These are phyloP conservation scores for Cynodonichthys magdalenae DNA, from an alignment of 2,797 vertebrate genomes.

Conservation along the genomic window DNA sequence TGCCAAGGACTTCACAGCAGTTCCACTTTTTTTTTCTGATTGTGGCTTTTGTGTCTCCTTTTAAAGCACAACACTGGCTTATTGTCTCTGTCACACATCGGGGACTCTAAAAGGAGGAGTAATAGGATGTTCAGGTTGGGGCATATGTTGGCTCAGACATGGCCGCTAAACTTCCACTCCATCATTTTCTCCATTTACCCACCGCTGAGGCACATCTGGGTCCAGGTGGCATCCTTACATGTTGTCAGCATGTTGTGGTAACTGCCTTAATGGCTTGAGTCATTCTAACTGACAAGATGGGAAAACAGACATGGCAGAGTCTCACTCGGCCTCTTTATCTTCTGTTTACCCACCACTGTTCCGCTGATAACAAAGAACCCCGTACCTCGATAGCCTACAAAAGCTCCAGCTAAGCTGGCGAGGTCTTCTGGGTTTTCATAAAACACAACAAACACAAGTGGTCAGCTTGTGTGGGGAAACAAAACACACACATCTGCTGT, in stretches of 20 bases:
- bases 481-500: neutral
- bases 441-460: slow-evolving; percentile 11
- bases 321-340: slow-evolving; percentile 73
- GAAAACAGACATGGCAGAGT: slow-evolving; percentile 76
- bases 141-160: slow-evolving; percentile 65
- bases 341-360: slow-evolving; percentile 71
- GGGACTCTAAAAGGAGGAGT: slow-evolving; percentile 58
- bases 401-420: slow-evolving; percentile 12
- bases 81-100: slow-evolving; percentile 60
- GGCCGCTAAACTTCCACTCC: slow-evolving; percentile 66
- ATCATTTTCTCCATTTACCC: slow-evolving; percentile 68
- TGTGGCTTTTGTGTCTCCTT: slow-evolving; percentile 60
- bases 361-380: slow-evolving; percentile 60
- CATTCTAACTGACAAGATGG: slow-evolving; percentile 74
- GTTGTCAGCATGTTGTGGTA: slow-evolving; percentile 72
- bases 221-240: slow-evolving; percentile 72
- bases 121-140: slow-evolving; percentile 64
- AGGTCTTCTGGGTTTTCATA: slow-evolving; percentile 22
- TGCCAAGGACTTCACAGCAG: slow-evolving; percentile 62
- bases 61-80: slow-evolving; percentile 65
- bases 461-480: slow-evolving; percentile 5
- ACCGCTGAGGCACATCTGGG: slow-evolving; percentile 72
- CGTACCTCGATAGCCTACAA: slow-evolving; percentile 23
- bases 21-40: slow-evolving; percentile 39
- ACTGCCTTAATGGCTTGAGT: slow-evolving; percentile 73